phyloP scores from a whole-genome alignment of 2,797 vertebrate genomes.

The Anolis apletophallus region DNA sequence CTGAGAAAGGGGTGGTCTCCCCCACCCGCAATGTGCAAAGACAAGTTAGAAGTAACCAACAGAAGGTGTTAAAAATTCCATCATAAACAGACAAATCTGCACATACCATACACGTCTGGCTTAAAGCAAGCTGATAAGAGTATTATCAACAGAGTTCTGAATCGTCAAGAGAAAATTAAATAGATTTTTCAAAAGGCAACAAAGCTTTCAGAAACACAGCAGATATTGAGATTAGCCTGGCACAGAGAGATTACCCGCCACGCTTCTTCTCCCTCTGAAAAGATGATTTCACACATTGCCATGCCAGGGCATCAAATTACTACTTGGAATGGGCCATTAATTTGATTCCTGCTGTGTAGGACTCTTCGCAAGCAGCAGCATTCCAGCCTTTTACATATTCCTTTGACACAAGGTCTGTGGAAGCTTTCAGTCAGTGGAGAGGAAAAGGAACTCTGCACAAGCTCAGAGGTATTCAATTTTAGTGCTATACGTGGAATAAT shows the following conservation, averaged over 20 bases:
- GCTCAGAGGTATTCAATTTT: not conserved
- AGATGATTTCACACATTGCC: not conserved
- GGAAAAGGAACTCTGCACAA: not conserved
- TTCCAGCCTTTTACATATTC: not conserved
- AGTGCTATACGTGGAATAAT: no score
- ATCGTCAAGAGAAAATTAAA: constrained; percentile 46
- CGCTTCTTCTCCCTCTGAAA: constrained; percentile 26
- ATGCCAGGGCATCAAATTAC: not conserved
- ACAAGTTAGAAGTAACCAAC: constrained; percentile 18
- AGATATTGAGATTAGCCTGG: constrained; percentile 37
- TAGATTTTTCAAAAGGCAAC: constrained; percentile 57
- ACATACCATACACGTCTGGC: constrained; percentile 13
- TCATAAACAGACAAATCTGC: constrained; percentile 34
- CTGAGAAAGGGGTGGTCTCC: not conserved
- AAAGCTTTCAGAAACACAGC: constrained; percentile 44
- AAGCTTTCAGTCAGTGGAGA: not conserved
- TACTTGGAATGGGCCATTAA: not conserved
- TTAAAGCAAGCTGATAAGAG: constrained; percentile 62
- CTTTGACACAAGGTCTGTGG: not conserved
- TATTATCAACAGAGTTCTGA: constrained; percentile 44
- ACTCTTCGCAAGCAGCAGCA: not conserved
- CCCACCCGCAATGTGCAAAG: not conserved
- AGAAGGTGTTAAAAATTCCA: constrained; percentile 48
- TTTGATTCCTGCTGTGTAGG: not conserved
- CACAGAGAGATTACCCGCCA: constrained; percentile 35